Evolutionary conservation across 1,140 invertebrate species (phyloP), one percentile per base, ranked within the genome.

Genomic region (Macrotrachela quadricornifera): DNA sequence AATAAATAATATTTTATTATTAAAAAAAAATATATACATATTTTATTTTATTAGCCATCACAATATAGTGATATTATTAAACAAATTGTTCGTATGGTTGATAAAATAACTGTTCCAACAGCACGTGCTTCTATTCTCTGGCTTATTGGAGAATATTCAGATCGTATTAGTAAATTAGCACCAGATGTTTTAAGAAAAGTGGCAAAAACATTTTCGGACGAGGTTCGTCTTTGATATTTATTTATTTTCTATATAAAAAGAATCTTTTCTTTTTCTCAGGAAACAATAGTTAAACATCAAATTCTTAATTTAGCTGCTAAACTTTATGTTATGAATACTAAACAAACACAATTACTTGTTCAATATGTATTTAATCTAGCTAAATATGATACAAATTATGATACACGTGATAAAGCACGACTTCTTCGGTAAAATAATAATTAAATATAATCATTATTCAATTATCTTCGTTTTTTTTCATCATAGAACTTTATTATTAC

Each of bases 341-440:
- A 80, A 60, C 85, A 91, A 71, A 88, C 85, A 0, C 76, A 78
- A 54, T 71, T 85, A 10, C 74, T 96, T 40, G 86, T 85, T 63
- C 83, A 86, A 62, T 97, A 99, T 68, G 80, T 96, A 6, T 82
- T 96, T 57, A 87, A 86, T 63, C 72, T 97, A 60, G 91, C 94
- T 0, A 85, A 90, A 61, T 99, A 96, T 66, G 94, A 99, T 73
- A 79, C 82, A 50, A 94, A 88, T 68, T 97, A 99, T 64, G 92
- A 97, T 71, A 90, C 97, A 42, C 73, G 94, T 41, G 94, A 99
- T 72, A 74, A 90, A 1, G 83, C 85, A 3, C 71, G 91, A 17
- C 81, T 94, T 61, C 70, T 95, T 15, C 21, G 21, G 21, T 30
- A 30, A 8, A 4, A 4, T 30, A n/a, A n/a, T n/a, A n/a, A n/a